Conservation (phyloP, 1,140 invertebrate genomes). For the Akabosia matsudoensis region DNA sequence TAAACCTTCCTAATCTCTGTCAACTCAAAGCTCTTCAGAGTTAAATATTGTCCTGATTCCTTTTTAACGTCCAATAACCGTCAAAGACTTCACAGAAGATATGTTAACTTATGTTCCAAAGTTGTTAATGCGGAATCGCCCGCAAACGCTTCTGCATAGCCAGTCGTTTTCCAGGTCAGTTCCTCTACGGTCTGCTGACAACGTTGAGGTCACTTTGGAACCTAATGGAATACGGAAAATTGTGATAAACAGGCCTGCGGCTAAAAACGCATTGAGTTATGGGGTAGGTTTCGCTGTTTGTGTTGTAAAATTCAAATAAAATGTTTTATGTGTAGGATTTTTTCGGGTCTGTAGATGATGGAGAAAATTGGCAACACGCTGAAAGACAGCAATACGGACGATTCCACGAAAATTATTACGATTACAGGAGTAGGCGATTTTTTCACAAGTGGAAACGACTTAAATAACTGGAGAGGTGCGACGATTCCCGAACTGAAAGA, state of each 20-base stretch:
- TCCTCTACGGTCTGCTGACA: neutral
- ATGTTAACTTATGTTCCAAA: no score
- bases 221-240: conserved; percentile 61
- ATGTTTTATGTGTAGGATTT: neutral
- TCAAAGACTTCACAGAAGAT: no score
- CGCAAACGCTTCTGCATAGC: no score
- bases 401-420: conserved; percentile 61
- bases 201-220: conserved; percentile 46
- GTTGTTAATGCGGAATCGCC: no score
- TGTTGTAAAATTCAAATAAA: conserved; percentile 22
- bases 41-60: no score
- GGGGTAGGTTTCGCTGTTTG: conserved; percentile 50
- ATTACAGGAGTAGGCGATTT: conserved; percentile 74
- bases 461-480: conserved; percentile 57
- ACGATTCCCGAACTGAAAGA: conserved; percentile 51
- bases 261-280: conserved; percentile 72
- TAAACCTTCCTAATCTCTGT: no score
- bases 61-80: no score
- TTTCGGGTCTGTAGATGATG: conserved; percentile 62
- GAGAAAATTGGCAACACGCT: conserved; percentile 61
- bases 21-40: neutral
- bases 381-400: conserved; percentile 64
- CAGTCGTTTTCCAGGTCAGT: neutral
- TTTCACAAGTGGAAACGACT: conserved; percentile 84
- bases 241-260: conserved; percentile 67